A percentile compares a stretch with the other conserved stretches of the same genome.
Conservation (phyloP, 2,888 invertebrate genomes). For the Drosophila nr. medialis region DNA sequence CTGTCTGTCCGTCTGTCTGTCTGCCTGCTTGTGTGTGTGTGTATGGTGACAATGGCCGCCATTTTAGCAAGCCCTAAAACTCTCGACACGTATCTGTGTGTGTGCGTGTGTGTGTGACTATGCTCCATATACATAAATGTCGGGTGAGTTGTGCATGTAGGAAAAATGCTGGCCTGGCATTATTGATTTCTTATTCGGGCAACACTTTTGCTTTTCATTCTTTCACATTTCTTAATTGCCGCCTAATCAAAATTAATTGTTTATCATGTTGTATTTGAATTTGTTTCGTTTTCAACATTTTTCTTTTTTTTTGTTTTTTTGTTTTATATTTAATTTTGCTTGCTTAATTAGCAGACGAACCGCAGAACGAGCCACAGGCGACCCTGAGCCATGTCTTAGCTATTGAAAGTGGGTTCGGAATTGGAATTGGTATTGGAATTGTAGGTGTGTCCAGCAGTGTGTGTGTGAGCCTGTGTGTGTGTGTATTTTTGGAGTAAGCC, state of each 20-base stretch:
- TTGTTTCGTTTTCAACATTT: constrained; percentile 51
- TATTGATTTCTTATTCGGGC: constrained; percentile 60
- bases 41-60: constrained; percentile 80
- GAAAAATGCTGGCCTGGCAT: constrained; percentile 25
- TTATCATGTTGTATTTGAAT: constrained; percentile 80
- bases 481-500: constrained; percentile 41
- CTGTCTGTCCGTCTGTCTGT: constrained; percentile 5
- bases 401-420: constrained; percentile 16
- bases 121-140: constrained; percentile 50
- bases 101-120: constrained; percentile 14
- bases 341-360: constrained; percentile 75
- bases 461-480: constrained; percentile 28
- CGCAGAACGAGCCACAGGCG: constrained; percentile 28
- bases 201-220: constrained; percentile 63
- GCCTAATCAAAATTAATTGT: constrained; percentile 83
- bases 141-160: constrained; percentile 3
- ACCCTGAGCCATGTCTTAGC: constrained; percentile 43
- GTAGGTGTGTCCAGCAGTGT: constrained; percentile 71
- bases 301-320: constrained; percentile 38
- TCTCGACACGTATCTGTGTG: constrained; percentile 20
- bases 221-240: constrained; percentile 65
- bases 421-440: constrained; percentile 27
- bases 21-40: constrained; percentile 25
- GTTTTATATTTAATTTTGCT: constrained; percentile 35
- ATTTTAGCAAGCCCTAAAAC: constrained; percentile 59